Evolutionary conservation across 1,140 invertebrate species (phyloP), one percentile per base, ranked within the genome.

Genomic region (Penaeus indicus): DNA sequence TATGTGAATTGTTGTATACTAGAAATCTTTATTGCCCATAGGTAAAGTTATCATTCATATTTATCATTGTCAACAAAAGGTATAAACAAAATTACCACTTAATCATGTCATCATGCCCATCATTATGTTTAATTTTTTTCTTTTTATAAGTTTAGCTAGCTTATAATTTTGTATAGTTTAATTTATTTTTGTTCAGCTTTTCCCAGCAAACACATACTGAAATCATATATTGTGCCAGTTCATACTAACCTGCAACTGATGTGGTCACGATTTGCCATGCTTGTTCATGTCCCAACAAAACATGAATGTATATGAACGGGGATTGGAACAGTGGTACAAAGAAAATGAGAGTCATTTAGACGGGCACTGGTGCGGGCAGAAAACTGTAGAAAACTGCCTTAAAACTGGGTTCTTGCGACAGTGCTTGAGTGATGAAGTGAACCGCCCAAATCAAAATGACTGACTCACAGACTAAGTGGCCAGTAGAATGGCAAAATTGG

Each of bases 171-270:
- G 69, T 90, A 87, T 90, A 87, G 79, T 85, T 90, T 87, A 87
- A 90, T 88, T 87, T 90, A 87, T 90, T 85, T 67, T 87, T 87
- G 80, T 84, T 90, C 67, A 86, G 85, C 80, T 90, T 86, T 75
- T 86, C 85, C 84, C 85, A 90, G 84, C 81, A 90, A 86, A 90
- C 85, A 86, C 85, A 84, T 86, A 63, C 47, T 86, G 80, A 86
- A 86, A 83, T 83, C 38, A 84, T 90, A 86, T 86, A 90, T 90
- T 84, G 87, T 84, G 87, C 87, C 87, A 88, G 87, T 88, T 88
- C 64, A 88, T 78, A 88, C 79, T 84, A 88, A 88, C 75, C 81
- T 86, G 85, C 85, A 86, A 80, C 27, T 86, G 85, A 80, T 86
- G 72, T 78, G 85, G 85, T 86, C 85, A 84, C 61, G 25, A 72